A percentile compares a stretch with the other conserved stretches of the same genome.
Conservation (phyloP, 2,888 invertebrate genomes). For the Icerya purchasi region DNA sequence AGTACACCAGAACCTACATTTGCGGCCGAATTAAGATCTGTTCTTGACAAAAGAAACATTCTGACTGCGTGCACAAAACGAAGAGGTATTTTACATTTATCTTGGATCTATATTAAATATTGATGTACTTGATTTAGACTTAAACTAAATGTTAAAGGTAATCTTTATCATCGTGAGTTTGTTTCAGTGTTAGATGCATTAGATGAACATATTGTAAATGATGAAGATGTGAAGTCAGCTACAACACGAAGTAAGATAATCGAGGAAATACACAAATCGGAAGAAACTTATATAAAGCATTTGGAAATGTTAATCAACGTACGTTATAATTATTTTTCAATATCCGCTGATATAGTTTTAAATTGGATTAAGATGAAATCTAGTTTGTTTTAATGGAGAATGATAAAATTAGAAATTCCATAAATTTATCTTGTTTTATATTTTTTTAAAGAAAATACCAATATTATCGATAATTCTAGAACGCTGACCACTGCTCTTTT, state of each 20-base stretch:
- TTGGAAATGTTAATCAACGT: constrained; percentile 40
- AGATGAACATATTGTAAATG: constrained; percentile 27
- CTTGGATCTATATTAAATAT: not conserved
- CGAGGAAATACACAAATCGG: constrained; percentile 44
- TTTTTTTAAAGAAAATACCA: no score
- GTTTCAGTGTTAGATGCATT: constrained; percentile 32
- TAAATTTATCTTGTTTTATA: no score
- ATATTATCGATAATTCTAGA: no score
- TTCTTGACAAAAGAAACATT: constrained; percentile 37
- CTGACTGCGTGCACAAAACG: constrained; percentile 36
- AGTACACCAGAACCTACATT: constrained; percentile 9
- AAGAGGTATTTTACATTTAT: constrained; percentile 27
- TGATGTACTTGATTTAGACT: no score
- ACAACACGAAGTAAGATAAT: constrained; percentile 33
- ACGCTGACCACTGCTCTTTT: no score
- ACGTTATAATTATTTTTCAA: no score
- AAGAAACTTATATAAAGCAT: constrained; percentile 43
- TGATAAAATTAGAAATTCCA: no score
- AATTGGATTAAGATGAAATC: no score
- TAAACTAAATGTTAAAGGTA: no score
- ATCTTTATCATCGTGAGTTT: no score
- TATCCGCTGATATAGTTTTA: no score
- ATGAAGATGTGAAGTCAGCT: constrained; percentile 21
- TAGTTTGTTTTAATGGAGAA: no score
- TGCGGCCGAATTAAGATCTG: constrained; percentile 32